Evolutionary conservation across 2,888 invertebrate species (phyloP).

Genomic region (Lasioglossum zephyrum): DNA sequence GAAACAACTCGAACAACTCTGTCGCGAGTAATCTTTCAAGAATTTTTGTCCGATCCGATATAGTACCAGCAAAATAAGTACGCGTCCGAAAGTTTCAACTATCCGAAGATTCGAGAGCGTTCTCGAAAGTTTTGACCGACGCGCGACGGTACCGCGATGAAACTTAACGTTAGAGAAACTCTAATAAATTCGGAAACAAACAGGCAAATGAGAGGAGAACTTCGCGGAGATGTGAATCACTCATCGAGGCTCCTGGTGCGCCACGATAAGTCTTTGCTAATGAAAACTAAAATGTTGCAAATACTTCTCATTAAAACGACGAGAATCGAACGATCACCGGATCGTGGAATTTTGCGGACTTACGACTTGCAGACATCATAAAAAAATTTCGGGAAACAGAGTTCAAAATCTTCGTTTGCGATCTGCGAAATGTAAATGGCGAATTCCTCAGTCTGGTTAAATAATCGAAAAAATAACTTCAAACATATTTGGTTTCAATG

Average conservation of each 20-base stretch:
- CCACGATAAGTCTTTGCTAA: background rate
- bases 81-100: background rate
- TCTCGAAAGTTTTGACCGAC: background rate
- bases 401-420: background rate
- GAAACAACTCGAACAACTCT: background rate
- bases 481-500: background rate
- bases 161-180: background rate
- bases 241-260: background rate
- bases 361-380: background rate
- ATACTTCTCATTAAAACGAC: background rate
- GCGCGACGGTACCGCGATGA: background rate
- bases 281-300: background rate
- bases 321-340: background rate
- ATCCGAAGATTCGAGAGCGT: background rate
- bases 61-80: background rate
- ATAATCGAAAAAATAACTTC: background rate
- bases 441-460: background rate
- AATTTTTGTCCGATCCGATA: background rate
- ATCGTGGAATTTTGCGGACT: background rate
- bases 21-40: background rate
- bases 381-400: background rate
- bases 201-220: background rate
- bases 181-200: constrained; percentile 11
- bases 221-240: background rate
- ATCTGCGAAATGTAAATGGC: background rate